These are phyloP conservation scores for Gadus chalcogrammus DNA, from an alignment of 2,113 vertebrate species.

Conservation along the genomic window DNA sequence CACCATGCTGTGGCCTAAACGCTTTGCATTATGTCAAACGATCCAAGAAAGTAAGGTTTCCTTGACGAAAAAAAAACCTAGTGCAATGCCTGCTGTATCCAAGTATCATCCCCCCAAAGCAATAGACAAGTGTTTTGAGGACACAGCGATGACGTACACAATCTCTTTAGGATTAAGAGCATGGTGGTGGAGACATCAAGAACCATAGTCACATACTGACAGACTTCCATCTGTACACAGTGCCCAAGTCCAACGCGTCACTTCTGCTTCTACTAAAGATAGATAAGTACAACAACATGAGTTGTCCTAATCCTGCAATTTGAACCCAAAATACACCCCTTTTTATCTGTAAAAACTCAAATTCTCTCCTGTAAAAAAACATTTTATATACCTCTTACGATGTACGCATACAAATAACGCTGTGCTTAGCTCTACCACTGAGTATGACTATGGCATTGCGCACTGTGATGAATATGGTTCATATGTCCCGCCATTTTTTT, in stretches of 20 bases:
- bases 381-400: no score
- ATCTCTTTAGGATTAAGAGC: constrained; percentile 19
- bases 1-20: neutral
- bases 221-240: neutral
- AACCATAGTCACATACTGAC: constrained; percentile 16
- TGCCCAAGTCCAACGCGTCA: no score
- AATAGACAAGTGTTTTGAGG: constrained; percentile 15
- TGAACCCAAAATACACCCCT: no score
- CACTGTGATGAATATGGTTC: constrained; percentile 38
- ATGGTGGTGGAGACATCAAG: constrained; percentile 12
- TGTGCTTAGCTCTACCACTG: neutral
- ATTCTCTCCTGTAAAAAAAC: no score
- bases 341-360: no score
- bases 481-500: constrained; percentile 39
- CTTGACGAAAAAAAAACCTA: constrained; percentile 6
- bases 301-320: no score
- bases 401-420: neutral
- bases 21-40: constrained; percentile 4
- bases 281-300: no score
- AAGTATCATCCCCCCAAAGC: constrained; percentile 10
- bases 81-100: constrained; percentile 25
- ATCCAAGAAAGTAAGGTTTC: neutral
- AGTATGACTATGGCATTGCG: constrained; percentile 22
- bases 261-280: no score
- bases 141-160: constrained; percentile 7